Evolutionary conservation across 2,797 vertebrate genomes (phyloP).

Genomic region (Mormyrus proboscirostris): DNA sequence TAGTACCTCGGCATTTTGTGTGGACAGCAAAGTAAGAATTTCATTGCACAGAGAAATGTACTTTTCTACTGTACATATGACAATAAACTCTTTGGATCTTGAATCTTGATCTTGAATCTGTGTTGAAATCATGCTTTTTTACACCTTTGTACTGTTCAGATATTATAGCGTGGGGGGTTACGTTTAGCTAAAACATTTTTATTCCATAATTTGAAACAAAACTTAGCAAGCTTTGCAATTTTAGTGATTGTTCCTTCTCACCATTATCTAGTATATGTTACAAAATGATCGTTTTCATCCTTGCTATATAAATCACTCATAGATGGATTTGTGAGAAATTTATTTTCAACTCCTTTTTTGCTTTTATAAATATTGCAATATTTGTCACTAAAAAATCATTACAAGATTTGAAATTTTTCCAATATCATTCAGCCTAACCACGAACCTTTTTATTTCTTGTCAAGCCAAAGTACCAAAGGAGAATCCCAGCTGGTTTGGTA

Average conservation of each 20-base stretch:
- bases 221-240: background rate
- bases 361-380: background rate
- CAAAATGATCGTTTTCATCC: background rate
- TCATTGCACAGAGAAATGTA: too few relatives aligned
- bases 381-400: background rate
- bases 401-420: background rate
- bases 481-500: background rate
- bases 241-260: background rate
- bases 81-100: too few relatives aligned
- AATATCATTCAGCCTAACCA: background rate
- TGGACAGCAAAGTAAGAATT: too few relatives aligned
- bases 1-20: too few relatives aligned
- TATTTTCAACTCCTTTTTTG: background rate
- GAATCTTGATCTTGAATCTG: background rate
- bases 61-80: too few relatives aligned
- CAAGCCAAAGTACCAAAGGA: background rate
- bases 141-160: background rate
- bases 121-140: background rate
- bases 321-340: background rate
- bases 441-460: background rate
- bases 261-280: background rate
- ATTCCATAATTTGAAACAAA: background rate
- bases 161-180: background rate
- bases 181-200: background rate
- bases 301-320: background rate